A percentile compares a stretch with the other conserved stretches of the same genome.
These are phyloP conservation scores for Meles meles DNA, from an alignment of 2,113 vertebrate species.

Conservation along the genomic window DNA sequence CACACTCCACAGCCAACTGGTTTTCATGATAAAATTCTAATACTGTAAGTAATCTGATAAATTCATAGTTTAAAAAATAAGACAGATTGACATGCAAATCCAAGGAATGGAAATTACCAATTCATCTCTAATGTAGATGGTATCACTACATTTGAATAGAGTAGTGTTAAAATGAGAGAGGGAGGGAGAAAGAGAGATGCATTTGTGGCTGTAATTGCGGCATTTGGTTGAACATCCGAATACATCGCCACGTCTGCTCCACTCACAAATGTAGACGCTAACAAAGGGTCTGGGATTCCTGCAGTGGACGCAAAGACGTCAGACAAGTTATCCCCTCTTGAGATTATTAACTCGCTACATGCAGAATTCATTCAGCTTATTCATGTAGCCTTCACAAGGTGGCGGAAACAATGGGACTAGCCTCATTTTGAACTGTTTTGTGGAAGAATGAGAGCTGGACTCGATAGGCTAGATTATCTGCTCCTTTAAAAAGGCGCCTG, in stretches of 20 bases:
- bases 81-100: conserved; percentile 60
- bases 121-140: conserved; percentile 32
- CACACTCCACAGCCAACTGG: not conserved
- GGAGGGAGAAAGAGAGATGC: not conserved
- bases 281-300: not conserved
- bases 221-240: conserved; percentile 26
- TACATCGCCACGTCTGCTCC: not conserved
- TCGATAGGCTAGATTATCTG: not conserved
- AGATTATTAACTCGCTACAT: not conserved
- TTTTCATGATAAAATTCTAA: conserved; percentile 66
- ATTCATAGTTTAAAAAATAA: conserved; percentile 45
- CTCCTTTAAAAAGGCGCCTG: not conserved
- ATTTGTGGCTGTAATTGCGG: conserved; percentile 47
- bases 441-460: not conserved
- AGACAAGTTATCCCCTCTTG: not conserved
- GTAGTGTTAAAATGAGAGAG: conserved; percentile 30
- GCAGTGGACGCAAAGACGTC: not conserved
- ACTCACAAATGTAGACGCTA: not conserved
- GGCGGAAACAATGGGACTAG: not conserved
- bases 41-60: conserved; percentile 66
- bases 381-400: not conserved
- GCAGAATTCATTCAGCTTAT: not conserved
- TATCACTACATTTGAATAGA: conserved; percentile 37
- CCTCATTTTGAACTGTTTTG: not conserved
- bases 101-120: conserved; percentile 55